Conservation (phyloP, 2,888 invertebrate species). For the Hesperia comma region DNA sequence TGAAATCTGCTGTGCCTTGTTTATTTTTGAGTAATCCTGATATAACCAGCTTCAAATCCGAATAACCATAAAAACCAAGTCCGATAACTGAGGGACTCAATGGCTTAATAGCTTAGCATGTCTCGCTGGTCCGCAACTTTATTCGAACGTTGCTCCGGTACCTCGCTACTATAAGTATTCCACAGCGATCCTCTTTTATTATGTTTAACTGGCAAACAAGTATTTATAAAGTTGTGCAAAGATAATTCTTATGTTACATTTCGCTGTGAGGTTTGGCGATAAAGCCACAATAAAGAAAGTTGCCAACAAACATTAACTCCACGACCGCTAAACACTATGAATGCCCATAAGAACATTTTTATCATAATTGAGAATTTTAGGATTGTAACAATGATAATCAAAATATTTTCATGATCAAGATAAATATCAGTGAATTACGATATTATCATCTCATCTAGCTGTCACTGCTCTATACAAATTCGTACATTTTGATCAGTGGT, state of each 20-base stretch:
- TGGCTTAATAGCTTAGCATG: no score
- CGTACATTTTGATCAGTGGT: background rate
- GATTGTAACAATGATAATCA: background rate
- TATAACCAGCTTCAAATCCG: background rate
- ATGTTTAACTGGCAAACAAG: slow-evolving; percentile 8
- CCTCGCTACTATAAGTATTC: background rate
- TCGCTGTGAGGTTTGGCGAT: slow-evolving; percentile 16
- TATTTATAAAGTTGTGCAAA: slow-evolving; percentile 4
- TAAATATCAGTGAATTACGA: no score
- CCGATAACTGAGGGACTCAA: background rate
- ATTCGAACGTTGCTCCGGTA: background rate
- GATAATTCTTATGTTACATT: slow-evolving; percentile 11
- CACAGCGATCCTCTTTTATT: background rate
- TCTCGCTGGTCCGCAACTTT: background rate
- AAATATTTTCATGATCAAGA: no score
- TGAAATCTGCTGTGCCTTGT: background rate
- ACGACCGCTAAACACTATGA: slow-evolving; percentile 9
- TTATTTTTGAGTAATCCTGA: background rate
- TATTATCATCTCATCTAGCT: no score
- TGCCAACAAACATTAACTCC: slow-evolving; percentile 24
- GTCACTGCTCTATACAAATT: background rate
- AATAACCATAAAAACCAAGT: background rate
- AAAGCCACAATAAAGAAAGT: slow-evolving; percentile 18
- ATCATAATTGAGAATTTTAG: background rate
- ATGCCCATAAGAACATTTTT: slow-evolving; percentile 8